phyloP scores from a whole-genome alignment of 2,113 vertebrate genomes.

The Chlorocebus sabaeus region DNA sequence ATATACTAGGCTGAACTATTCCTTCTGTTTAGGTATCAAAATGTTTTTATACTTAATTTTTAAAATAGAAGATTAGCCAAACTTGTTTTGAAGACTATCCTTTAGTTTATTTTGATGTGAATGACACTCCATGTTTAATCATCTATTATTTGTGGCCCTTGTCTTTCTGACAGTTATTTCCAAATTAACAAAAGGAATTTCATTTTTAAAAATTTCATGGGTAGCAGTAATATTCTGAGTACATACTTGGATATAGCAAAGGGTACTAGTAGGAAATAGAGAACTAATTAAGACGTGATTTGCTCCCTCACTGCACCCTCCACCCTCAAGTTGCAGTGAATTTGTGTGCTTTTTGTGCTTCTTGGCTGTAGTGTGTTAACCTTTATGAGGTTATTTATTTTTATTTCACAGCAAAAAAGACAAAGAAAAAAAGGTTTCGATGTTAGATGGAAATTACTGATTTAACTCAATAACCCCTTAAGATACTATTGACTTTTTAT shows the following conservation, averaged over 20 bases:
- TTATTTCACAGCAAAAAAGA: constrained; percentile 16
- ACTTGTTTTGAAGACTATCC: neutral
- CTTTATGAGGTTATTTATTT: constrained; percentile 55
- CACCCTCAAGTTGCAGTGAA: neutral
- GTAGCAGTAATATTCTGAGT: neutral
- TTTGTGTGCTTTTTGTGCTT: neutral
- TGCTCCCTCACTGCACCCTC: no score
- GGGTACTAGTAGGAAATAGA: neutral
- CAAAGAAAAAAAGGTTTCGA: neutral
- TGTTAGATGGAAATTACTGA: constrained; percentile 33
- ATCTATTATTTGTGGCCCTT: neutral
- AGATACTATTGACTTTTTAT: constrained; percentile 34
- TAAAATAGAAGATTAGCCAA: neutral
- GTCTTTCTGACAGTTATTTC: constrained; percentile 1
- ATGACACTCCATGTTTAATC: neutral
- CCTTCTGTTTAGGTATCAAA: neutral
- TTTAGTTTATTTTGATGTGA: constrained; percentile 8
- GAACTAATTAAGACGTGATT: neutral
- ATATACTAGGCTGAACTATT: neutral
- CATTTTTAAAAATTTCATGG: neutral
- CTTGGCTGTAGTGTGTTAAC: constrained; percentile 32
- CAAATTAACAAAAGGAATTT: neutral
- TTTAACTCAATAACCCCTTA: constrained; percentile 57
- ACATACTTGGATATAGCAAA: neutral
- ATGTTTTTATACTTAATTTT: neutral